A percentile compares a stretch with the other conserved stretches of the same genome.
Conservation (phyloP, 2,113 vertebrate genomes). For the Pontoporia blainvillei region DNA sequence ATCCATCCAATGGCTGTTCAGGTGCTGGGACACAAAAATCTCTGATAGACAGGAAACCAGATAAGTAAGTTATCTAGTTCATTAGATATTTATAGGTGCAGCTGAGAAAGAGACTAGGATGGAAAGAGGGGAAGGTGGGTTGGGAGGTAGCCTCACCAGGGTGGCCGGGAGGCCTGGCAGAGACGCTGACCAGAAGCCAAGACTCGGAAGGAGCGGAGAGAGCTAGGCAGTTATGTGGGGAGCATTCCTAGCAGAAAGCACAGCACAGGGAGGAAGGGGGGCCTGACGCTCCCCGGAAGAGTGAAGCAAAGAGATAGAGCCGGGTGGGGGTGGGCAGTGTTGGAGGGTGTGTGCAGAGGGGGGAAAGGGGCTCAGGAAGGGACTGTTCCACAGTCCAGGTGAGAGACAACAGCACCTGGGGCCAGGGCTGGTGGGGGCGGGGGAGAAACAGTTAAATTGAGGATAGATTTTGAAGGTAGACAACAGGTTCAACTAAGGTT, state of each 20-base stretch:
- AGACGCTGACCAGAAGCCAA: background rate
- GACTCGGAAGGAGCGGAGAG: background rate
- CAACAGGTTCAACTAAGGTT: background rate
- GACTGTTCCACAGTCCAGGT: background rate
- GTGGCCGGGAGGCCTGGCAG: background rate
- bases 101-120: background rate
- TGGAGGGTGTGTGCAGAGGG: background rate
- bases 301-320: background rate
- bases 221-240: background rate
- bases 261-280: background rate
- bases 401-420: background rate
- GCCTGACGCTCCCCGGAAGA: background rate
- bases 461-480: background rate
- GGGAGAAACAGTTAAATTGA: background rate
- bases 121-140: background rate
- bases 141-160: background rate
- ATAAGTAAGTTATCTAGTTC: background rate
- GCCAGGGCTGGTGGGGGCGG: background rate
- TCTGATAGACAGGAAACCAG: background rate
- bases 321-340: background rate
- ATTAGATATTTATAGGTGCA: background rate
- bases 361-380: background rate
- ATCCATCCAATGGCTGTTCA: background rate
- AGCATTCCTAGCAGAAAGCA: background rate
- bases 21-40: background rate